These are phyloP conservation scores for Chromobotia macracanthus DNA, from an alignment of 2,797 vertebrate genomes.

Conservation along the genomic window DNA sequence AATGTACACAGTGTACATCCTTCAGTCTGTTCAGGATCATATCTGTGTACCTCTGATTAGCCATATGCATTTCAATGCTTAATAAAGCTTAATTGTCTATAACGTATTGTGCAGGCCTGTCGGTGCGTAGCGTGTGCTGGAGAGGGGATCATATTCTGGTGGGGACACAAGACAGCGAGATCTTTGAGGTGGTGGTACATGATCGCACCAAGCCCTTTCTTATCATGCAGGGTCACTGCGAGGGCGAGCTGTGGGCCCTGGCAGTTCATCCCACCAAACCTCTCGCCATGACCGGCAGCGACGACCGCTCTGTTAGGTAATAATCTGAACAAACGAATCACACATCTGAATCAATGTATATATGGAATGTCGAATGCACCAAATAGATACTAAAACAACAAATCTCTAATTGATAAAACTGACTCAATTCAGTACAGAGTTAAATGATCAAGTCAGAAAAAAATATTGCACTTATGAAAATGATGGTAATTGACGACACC, in stretches of 20 bases:
- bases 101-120: slow-evolving; percentile 81
- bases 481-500: not conserved
- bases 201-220: slow-evolving; percentile 98
- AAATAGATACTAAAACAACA: no score
- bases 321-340: not conserved
- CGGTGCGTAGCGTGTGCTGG: slow-evolving; percentile 98
- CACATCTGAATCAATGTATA: not conserved
- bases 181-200: slow-evolving; percentile 98
- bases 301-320: slow-evolving; percentile 97
- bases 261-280: slow-evolving; percentile 96
- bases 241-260: slow-evolving; percentile 97
- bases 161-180: slow-evolving; percentile 98
- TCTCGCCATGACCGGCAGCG: slow-evolving; percentile 96
- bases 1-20: slow-evolving; percentile 22
- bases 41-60: not conserved
- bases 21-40: slow-evolving; percentile 45
- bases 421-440: no score
- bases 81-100: slow-evolving; percentile 3
- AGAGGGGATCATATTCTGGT: slow-evolving; percentile 96
- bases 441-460: no score
- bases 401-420: no score
- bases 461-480: not conserved
- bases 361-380: no score
- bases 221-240: slow-evolving; percentile 99
- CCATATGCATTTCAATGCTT: not conserved